A percentile compares a stretch with the other conserved stretches of the same genome.
phyloP scores from a whole-genome alignment of 2,113 vertebrate genomes.

The Perca fluviatilis region DNA sequence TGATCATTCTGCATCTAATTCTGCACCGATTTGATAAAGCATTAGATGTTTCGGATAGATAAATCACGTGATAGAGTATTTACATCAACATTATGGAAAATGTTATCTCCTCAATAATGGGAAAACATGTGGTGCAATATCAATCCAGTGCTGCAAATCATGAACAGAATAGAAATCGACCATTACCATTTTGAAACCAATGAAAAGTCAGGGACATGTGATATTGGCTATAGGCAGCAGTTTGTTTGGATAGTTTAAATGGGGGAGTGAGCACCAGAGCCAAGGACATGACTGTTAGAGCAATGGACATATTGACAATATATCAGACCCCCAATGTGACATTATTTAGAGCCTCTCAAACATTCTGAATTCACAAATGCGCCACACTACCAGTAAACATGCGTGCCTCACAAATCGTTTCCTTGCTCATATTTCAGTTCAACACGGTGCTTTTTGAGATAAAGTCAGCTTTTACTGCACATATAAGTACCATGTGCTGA shows the following conservation, averaged over 20 bases:
- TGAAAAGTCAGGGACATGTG: background rate
- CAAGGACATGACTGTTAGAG: slow-evolving; percentile 26
- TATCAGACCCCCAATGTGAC: slow-evolving; percentile 28
- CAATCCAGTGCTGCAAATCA: background rate
- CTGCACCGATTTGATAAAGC: background rate
- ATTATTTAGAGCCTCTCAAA: slow-evolving; percentile 8
- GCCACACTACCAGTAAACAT: background rate
- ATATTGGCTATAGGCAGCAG: slow-evolving; percentile 8
- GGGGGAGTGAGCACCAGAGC: background rate
- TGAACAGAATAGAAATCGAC: background rate
- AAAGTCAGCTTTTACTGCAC: slow-evolving; percentile 14
- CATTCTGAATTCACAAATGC: slow-evolving; percentile 4
- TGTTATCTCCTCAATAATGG: background rate
- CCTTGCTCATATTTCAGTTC: background rate
- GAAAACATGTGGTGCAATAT: background rate
- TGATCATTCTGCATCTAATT: background rate
- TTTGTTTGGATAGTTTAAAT: slow-evolving; percentile 4
- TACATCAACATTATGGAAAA: background rate
- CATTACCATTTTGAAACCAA: slow-evolving; percentile 13
- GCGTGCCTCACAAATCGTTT: background rate
- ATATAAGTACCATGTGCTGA: background rate
- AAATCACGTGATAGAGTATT: background rate
- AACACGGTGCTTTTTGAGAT: background rate
- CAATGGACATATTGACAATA: slow-evolving; percentile 7
- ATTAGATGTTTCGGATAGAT: background rate